Evolutionary conservation across 2,797 vertebrate genomes (phyloP), one percentile per base, ranked within the genome.

Genomic region (Sebastes trivittatus): DNA sequence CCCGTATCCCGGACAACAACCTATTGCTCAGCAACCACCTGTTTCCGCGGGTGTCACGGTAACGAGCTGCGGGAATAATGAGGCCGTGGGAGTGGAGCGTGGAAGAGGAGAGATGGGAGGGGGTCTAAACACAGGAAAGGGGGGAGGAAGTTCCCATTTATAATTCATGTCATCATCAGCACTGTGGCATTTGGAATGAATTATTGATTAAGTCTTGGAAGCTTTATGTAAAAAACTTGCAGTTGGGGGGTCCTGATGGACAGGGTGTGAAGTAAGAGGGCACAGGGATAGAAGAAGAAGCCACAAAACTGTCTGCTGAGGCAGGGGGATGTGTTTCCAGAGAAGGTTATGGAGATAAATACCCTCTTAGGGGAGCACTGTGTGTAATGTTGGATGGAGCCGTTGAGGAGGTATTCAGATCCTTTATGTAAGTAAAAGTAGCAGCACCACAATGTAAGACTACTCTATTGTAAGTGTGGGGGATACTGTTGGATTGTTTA

Each of bases 141-240:
- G 83, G 85, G 89, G 87, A 90, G 89, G 91, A 92, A 82, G 89
- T 74, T 84, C 54, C 83, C 86, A 95, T 96, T 93, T 95, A 96
- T 95, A 95, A 96, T 96, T 96, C 93, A 96, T 95, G 88, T 79
- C 88, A 96, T 95, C 94, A 96, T 96, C 93, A 95, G 92, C 87
- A 78, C 92, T 84, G 91, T 94, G 93, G 92, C 91, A 88, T 94
- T 94, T 94, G 90, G 87, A 77, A 96, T 96, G 92, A 96, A 96
- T 96, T 95, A 96, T 96, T 95, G 90, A 96, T 96, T 52, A 29
- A 10, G 64, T 90, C 92, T 92, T 74, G 88, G 92, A 93, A 94
- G 93, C 88, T 93, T 92, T 92, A 90, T 93, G 93, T 94, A 92
- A 94, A 94, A 94, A 95, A 92, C 82, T 85, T 89, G 87, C 89